A percentile compares a stretch with the other conserved stretches of the same genome.
Evolutionary conservation across 1,140 invertebrate species (phyloP).

Genomic region (Sinonovacula constricta): DNA sequence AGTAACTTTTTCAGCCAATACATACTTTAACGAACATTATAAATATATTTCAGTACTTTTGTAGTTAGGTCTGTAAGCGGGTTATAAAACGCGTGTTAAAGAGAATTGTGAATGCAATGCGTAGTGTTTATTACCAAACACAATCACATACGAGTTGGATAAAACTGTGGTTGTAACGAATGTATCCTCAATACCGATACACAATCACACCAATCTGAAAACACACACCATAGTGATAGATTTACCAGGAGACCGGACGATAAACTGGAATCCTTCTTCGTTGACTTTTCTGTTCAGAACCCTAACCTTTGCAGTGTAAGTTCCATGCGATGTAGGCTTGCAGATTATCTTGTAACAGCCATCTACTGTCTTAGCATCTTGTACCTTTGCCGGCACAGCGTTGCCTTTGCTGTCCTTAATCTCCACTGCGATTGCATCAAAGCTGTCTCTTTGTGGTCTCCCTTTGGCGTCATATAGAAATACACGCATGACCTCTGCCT

Average conservation of each 20-base stretch:
- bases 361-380: constrained; percentile 55
- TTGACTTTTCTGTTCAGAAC: constrained; percentile 51
- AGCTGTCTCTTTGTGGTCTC: constrained; percentile 55
- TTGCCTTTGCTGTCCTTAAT: constrained; percentile 55
- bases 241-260: constrained; percentile 54
- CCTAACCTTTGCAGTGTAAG: constrained; percentile 46
- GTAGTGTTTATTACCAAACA: too few relatives aligned
- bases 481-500: constrained; percentile 53
- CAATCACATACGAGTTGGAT: too few relatives aligned
- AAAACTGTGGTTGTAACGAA: too few relatives aligned
- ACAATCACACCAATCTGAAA: too few relatives aligned
- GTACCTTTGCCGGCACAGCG: constrained; percentile 34
- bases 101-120: too few relatives aligned
- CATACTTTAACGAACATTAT: too few relatives aligned
- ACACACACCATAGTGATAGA: not conserved
- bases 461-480: constrained; percentile 60
- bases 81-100: too few relatives aligned
- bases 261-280: constrained; percentile 57
- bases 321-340: constrained; percentile 49
- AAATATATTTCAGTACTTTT: too few relatives aligned
- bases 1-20: too few relatives aligned
- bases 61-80: too few relatives aligned
- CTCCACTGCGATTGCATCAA: constrained; percentile 53
- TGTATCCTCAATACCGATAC: too few relatives aligned
- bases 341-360: constrained; percentile 58